phyloP scores from a whole-genome alignment of 2,113 vertebrate genomes.

The Scopus umbretta region DNA sequence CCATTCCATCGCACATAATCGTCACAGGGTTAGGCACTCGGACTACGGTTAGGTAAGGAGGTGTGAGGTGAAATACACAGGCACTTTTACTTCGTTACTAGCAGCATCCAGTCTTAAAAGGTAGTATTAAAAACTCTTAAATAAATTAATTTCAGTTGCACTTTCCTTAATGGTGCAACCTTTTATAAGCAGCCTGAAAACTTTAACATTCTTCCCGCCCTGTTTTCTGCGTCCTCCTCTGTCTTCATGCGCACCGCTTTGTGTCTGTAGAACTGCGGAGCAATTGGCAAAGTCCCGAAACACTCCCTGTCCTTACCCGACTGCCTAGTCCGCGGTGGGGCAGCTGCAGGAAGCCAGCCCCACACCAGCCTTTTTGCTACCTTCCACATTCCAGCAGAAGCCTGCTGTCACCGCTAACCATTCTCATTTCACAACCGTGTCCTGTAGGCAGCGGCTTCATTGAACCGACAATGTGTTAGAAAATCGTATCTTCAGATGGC shows the following conservation, averaged over 20 bases:
- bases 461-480: not conserved
- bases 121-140: conserved; percentile 23
- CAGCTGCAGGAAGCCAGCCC: conserved; percentile 22
- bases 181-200: not conserved
- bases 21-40: conserved; percentile 67
- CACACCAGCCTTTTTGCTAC: not conserved
- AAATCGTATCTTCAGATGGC: not conserved
- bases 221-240: not conserved
- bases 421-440: not conserved
- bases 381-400: not conserved
- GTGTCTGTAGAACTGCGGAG: not conserved
- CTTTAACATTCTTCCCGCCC: not conserved
- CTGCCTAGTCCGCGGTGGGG: not conserved
- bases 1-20: conserved; percentile 24
- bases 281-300: not conserved
- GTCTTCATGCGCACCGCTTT: not conserved
- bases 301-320: not conserved
- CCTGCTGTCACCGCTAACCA: not conserved
- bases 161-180: not conserved
- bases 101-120: conserved; percentile 49
- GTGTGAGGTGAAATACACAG: conserved; percentile 64
- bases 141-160: not conserved
- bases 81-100: conserved; percentile 67
- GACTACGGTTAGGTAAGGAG: conserved; percentile 27
- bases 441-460: not conserved